Base-by-base conservation (phyloP, 2,888 invertebrate species). In the Malacosoma neustria region DNA sequence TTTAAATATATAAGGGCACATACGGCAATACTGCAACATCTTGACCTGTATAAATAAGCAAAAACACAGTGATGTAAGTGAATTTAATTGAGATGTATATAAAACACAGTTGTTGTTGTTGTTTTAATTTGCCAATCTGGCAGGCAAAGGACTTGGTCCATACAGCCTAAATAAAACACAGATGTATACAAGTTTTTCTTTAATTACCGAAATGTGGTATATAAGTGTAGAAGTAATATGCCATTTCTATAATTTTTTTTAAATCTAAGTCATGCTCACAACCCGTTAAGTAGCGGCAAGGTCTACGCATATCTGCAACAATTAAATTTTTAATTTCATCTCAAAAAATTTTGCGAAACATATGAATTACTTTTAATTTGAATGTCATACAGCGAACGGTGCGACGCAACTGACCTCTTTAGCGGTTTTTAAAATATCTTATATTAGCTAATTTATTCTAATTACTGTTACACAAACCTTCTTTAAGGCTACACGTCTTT, bases 201-300 rank as follows among this genome's bases (percentile, higher is more conserved):
- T n/a, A n/a, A n/a, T n/a, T n/a, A n/a, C n/a, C n/a, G n/a, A n/a
- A n/a, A n/a, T n/a, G n/a, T n/a, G n/a, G n/a, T n/a, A n/a, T n/a
- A n/a, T n/a, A n/a, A n/a, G n/a, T n/a, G n/a, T n/a, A n/a, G n/a
- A n/a, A n/a, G n/a, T n/a, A n/a, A n/a, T n/a, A 41, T 44, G 42
- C 14, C 22, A 22, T 22, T 22, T 22, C 22, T 22, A 22, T 22
- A 2, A 48, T 30, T 14, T 3, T 4, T 3, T 37, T 1, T 41
- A 50, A 11, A 46, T 57, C 57, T 29, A 1, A n/a, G 54, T 22
- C 38, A 54, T 72, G 72, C 33, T 61, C 70, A 70, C 35, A 33
- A 35, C 40, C 57, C 73, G 73, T 73, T 61, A 74, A 74, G 63
- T 70, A 61, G 72, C 54, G 56, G 53, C 73, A 73, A 74, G 73